phyloP scores from a whole-genome alignment of 2,113 vertebrate species.

The Pampusana beccarii region DNA sequence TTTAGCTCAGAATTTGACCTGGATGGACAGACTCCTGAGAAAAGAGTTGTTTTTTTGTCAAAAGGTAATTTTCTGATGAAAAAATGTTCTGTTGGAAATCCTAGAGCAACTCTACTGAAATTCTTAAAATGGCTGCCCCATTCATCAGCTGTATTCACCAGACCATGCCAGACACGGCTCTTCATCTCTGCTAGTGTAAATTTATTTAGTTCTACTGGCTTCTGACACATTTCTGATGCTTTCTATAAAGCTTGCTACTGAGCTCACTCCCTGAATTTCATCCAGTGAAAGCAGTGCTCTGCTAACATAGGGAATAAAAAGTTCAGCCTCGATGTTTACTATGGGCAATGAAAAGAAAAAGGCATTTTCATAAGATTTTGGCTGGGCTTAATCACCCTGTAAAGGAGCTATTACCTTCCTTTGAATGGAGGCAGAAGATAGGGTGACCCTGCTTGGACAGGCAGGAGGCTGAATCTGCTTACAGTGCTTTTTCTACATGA shows the following conservation, averaged over 20 bases:
- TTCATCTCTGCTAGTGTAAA: background rate
- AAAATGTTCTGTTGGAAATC: background rate
- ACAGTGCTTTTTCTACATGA: background rate
- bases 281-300: background rate
- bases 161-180: background rate
- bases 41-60: background rate
- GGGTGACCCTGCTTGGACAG: background rate
- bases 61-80: background rate
- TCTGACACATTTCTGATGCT: background rate
- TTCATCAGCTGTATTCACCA: background rate
- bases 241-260: background rate
- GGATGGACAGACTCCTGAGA: background rate
- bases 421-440: background rate
- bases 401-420: background rate
- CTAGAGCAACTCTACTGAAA: background rate
- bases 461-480: background rate
- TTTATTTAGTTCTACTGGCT: background rate
- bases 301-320: background rate
- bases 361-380: background rate
- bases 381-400: background rate
- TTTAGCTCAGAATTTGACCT: background rate
- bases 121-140: background rate
- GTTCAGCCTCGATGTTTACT: background rate
- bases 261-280: background rate
- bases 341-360: background rate